Base-by-base conservation (phyloP, 2,113 vertebrate species). In the Lates calcarifer region DNA sequence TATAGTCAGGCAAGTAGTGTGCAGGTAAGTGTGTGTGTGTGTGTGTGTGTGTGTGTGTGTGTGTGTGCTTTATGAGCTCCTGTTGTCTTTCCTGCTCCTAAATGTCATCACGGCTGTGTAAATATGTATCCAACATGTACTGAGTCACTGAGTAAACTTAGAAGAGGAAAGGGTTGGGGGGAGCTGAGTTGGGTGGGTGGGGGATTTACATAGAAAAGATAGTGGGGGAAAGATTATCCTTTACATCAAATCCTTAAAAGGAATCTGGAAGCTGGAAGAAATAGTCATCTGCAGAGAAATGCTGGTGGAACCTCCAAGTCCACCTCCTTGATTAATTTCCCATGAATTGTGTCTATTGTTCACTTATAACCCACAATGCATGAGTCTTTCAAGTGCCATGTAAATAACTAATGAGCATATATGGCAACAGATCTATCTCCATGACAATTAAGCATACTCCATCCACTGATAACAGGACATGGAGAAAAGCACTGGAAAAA, bases 61-160 rank as follows among this genome's bases (percentile, higher is more conserved):
- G 65, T 75, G 53, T 29, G 41, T 10, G 33, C 41, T 53, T 53
- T 43, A 53, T 37, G 67, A 63, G 89, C 86, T 93, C 90, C 90
- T 91, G 89, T 83, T 86, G 62, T 3, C 55, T 77, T 89, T 92
- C 90, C 82, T 92, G 80, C 67, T 89, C 77, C 56, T 74, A 67
- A 70, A 86, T 78, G 86, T 80, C 79, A 88, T 29, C 29, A 78
- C 87, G 79, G 90, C 83, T 89, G 84, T 55, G 84, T 86, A 91
- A 91, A 93, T 91, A 93, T 88, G 83, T 84, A 83, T 86, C 71
- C 73, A 80, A 45, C 58, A 69, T 17, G 51, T 1, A 84, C 68
- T 92, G 90, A 93, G 56, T 94, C 93, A 93, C 62, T 90, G 47
- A 78, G 64, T 82, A 92, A 93, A 91, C 89, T 87, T 39, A 73